Evolutionary conservation across 2,113 vertebrate genomes (phyloP), one percentile per base, ranked within the genome.

Genomic region (Alethe diademata): DNA sequence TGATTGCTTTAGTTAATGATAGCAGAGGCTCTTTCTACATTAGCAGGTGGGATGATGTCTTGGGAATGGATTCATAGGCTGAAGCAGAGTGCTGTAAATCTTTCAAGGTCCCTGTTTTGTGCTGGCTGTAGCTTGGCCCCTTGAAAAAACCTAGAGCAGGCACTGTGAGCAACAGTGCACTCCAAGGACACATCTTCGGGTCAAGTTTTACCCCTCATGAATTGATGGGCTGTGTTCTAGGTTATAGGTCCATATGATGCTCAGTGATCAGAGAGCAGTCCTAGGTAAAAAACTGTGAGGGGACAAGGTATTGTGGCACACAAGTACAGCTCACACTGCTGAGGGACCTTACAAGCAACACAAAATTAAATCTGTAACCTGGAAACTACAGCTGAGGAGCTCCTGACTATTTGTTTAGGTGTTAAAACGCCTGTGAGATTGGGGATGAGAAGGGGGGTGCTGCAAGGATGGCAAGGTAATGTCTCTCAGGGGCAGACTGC

Each of bases 311-410:
- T 40, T 6, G 8, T 25, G 57, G 51, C 14, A 18, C 3, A 5
- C 14, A 38, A 4, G 12, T 33, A 11, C 7, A 25, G 8, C 24
- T 90, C 12, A 6, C 0, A 0, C 17, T 10, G 15, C 9, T 3
- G 62, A 42, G 25, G 40, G 28, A 80, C 40, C 57, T 53, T 62
- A 38, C 12, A 53, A 33, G n/a, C 38, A 38, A 42, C 3, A 17
- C 18, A 57, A 67, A 92, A 67, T 53, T 33, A 81, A 85, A 48
- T 33, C 19, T 65, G 9, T 61, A 33, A 45, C 42, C 75, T 75
- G 13, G 73, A 72, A 85, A 69, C 38, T 69, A 10, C 23, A 54
- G 61, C 65, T 50, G 40, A 80, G 70, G 50, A 48, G 31, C 35
- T 78, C 23, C 12, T 33, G 42, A 26, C 13, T 75, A 1, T 84